These are phyloP conservation scores for Macrostomum lignano DNA, from an alignment of 1,140 invertebrate genomes.

Conservation along the genomic window DNA sequence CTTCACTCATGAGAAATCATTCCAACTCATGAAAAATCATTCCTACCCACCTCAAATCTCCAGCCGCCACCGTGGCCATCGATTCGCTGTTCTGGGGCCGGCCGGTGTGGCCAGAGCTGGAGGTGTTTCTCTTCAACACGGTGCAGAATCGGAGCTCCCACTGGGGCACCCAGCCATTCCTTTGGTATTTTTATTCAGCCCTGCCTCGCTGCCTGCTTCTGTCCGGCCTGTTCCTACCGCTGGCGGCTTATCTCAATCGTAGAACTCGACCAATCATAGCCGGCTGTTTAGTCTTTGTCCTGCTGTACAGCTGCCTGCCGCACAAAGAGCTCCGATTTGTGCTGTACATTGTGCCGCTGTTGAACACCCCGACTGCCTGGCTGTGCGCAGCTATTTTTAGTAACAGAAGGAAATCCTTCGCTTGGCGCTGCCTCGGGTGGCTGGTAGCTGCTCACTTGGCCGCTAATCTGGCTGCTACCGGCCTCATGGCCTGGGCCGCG, in stretches of 20 bases:
- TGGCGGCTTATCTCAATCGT: no score
- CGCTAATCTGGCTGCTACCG: no score
- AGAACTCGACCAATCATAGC: no score
- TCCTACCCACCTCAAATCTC: no score
- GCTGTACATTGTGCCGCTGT: constrained; percentile 69
- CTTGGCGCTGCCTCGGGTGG: no score
- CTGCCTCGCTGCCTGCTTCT: constrained; percentile 55
- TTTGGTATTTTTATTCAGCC: constrained; percentile 96
- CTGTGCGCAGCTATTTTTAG: no score
- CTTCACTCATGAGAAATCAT: no score
- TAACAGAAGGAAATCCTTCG: no score
- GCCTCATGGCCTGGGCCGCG: no score
- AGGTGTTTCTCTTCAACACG: constrained; percentile 83
- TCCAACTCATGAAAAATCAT: no score
- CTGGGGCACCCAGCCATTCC: constrained; percentile 76
- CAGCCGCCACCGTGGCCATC: constrained; percentile 40
- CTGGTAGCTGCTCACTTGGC: no score
- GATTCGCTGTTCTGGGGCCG: constrained; percentile 79
- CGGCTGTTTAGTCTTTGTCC: constrained; percentile 53
- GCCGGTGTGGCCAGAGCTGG: constrained; percentile 74
- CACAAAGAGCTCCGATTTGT: constrained; percentile 96
- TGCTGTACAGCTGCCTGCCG: constrained; percentile 68
- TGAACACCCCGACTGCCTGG: constrained; percentile 72
- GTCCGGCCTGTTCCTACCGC: constrained; percentile 47
- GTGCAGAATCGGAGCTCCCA: constrained; percentile 70